Percentiles rank a stretch among this genome's conserved stretches.
phyloP scores from a whole-genome alignment of 2,888 invertebrate species.

The Plagodis pulveraria region DNA sequence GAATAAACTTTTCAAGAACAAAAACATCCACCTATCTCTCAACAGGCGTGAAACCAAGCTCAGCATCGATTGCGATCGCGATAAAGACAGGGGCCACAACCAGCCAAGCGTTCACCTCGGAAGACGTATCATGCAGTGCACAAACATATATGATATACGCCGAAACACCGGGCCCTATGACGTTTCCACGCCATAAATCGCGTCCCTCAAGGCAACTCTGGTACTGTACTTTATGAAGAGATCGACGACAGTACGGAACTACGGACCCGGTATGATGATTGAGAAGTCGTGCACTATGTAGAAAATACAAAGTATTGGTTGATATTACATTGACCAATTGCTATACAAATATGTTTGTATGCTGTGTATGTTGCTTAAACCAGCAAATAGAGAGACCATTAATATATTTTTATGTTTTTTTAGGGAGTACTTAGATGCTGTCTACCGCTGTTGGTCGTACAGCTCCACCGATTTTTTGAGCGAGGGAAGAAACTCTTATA shows the following conservation, averaged over 20 bases:
- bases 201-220: conserved; percentile 77
- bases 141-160: conserved; percentile 80
- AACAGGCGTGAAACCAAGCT: conserved; percentile 6
- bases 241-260: conserved; percentile 71
- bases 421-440: no score
- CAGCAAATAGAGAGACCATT: no score
- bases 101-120: conserved; percentile 54
- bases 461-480: no score
- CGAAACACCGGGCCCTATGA: conserved; percentile 75
- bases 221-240: conserved; percentile 77
- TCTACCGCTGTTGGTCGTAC: no score
- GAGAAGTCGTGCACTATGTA: conserved; percentile 13
- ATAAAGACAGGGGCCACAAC: conserved; percentile 46
- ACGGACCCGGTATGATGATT: conserved; percentile 58
- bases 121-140: conserved; percentile 70
- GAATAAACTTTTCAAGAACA: neutral
- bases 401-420: no score
- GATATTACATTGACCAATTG: no score
- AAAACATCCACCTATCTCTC: neutral
- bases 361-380: no score
- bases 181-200: conserved; percentile 83
- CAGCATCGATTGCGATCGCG: conserved; percentile 4
- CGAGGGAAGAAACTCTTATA: no score
- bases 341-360: no score
- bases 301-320: neutral